Base-by-base conservation (phyloP, 2,888 invertebrate species). In the Cosmorhoe ocellata region DNA sequence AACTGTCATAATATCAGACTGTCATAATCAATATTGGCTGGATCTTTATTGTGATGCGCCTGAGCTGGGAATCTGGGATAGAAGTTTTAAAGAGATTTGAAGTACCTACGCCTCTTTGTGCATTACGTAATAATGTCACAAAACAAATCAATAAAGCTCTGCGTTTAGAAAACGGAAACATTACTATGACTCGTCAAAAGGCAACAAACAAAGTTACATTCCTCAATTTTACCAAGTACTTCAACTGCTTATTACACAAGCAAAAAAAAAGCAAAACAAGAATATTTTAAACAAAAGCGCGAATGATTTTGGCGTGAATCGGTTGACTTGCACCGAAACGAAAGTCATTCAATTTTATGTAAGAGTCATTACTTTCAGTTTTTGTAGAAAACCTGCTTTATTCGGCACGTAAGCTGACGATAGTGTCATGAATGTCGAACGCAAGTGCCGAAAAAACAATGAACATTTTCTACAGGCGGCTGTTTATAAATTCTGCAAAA, bases 321-420 rank as follows among this genome's bases (percentile, higher is more conserved):
- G 51, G 42, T 42, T 54, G 34, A 14, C 37, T 59, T 57, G 61
- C 47, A 58, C 51, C 59, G 49, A 68, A 71, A 65, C 58, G 71
- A 71, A 71, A 72, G 68, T 67, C 56, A 63, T 65, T 56, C 58
- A 53, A 48, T 58, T 69, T 72, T 71, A 74, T 68, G 61, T 69
- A 74, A 74, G 63, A 57, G 36, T 41, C 40, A 59, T 62, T 55
- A 69, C 66, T 70, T 69, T 66, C 70, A 32, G 53, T 67, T 65
- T 60, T 63, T 66, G 62, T 63, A 38, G 31, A 59, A 26, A 63
- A 58, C 62, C 56, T 58, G 60, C 56, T 64, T 56, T 33, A 32
- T 40, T 58, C 45, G 52, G 46, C 47, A 41, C 48, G 43, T 47
- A 49, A 53, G 38, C 42, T 42, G 58, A 55, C 49, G 27, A 51